Conservation (phyloP, 2,113 vertebrate genomes). For the Athene cunicularia region DNA sequence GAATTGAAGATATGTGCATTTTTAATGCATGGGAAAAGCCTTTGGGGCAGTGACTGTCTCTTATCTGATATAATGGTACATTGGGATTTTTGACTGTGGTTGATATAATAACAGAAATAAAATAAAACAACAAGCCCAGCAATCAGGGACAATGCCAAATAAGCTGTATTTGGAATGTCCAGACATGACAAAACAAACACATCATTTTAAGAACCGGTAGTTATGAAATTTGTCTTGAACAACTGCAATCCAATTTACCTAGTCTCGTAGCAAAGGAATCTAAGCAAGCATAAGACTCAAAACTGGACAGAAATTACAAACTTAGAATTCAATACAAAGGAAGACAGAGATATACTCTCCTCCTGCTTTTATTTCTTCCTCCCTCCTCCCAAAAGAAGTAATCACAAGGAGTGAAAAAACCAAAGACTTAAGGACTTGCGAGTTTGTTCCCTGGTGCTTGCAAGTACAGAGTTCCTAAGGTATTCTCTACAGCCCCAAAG, state of each 20-base stretch:
- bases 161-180: not conserved
- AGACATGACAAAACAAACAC: not conserved
- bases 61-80: not conserved
- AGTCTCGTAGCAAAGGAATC: not conserved
- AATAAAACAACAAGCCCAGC: not conserved
- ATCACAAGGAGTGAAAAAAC: not conserved
- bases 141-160: not conserved
- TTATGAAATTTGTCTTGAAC: conserved; percentile 14
- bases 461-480: not conserved
- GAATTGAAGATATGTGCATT: not conserved
- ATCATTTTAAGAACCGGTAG: not conserved
- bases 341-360: not conserved
- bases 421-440: not conserved
- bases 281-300: not conserved
- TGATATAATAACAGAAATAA: not conserved
- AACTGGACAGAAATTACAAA: not conserved
- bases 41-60: not conserved
- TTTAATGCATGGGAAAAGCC: not conserved
- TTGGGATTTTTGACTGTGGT: not conserved
- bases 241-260: not conserved
- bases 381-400: not conserved
- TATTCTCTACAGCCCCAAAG: not conserved
- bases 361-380: not conserved
- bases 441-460: not conserved
- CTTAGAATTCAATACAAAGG: not conserved